Conservation (phyloP, 2,797 vertebrate genomes). For the Pampus argenteus region DNA sequence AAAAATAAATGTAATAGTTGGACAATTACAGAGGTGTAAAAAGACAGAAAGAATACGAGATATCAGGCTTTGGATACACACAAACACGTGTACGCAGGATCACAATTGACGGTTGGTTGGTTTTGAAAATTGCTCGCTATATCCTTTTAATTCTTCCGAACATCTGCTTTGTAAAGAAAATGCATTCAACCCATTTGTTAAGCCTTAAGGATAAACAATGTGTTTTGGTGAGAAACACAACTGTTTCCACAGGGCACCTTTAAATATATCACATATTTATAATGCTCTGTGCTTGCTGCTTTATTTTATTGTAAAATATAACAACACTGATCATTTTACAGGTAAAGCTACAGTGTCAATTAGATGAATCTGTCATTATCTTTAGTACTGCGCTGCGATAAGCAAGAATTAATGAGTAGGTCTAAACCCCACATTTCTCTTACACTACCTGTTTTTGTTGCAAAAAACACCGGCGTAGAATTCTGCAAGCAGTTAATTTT, state of each 20-base stretch:
- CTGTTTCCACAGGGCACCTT: background rate
- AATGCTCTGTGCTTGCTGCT: background rate
- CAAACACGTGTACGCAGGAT: background rate
- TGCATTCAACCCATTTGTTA: background rate
- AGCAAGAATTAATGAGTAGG: background rate
- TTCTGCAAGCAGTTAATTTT: slow-evolving; percentile 13
- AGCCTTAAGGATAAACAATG: background rate
- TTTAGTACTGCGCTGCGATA: background rate
- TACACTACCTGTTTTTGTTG: background rate
- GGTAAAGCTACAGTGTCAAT: background rate
- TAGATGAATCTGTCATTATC: background rate
- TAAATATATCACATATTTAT: background rate
- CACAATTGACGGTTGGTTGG: background rate
- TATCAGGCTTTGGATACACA: background rate
- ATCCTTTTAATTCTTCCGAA: background rate
- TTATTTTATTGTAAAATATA: background rate
- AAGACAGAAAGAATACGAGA: no score
- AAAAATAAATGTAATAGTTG: no score
- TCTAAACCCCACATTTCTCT: background rate
- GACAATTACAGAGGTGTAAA: no score
- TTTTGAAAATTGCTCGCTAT: background rate
- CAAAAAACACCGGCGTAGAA: background rate
- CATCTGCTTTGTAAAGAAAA: background rate
- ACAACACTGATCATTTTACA: slow-evolving; percentile 1
- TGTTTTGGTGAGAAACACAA: slow-evolving; percentile 1